Percentiles rank a stretch among this genome's conserved stretches.
phyloP scores from a whole-genome alignment of 2,113 vertebrate species.

The Cebus imitator region DNA sequence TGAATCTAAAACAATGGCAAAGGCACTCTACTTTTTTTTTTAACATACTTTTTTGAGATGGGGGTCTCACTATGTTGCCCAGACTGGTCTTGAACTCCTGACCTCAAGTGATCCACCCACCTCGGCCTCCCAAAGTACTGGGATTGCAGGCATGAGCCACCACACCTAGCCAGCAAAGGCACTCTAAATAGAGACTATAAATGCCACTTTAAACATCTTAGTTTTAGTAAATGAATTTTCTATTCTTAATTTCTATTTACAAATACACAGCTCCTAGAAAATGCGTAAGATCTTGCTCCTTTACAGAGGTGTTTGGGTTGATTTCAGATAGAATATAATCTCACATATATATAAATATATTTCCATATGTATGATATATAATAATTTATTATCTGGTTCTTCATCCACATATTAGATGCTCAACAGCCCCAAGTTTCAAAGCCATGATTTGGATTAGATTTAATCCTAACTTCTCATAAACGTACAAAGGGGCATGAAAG shows the following conservation, averaged over 20 bases:
- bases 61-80: too few species aligned
- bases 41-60: too few species aligned
- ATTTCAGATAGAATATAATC: neutral
- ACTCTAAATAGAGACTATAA: neutral
- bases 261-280: too few species aligned
- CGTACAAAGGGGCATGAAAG: rapidly evolving
- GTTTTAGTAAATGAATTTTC: neutral
- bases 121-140: too few species aligned
- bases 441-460: too few species aligned
- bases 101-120: too few species aligned
- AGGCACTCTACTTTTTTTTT: too few species aligned
- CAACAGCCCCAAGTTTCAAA: neutral
- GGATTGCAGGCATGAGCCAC: too few species aligned
- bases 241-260: neutral
- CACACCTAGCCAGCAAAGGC: too few species aligned
- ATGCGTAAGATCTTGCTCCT: neutral
- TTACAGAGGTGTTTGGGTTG: too few species aligned
- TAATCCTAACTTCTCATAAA: neutral
- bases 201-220: neutral
- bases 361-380: neutral
- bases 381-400: neutral
- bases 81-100: too few species aligned
- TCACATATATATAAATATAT: neutral
- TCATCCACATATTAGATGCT: neutral
- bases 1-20: neutral